Evolutionary conservation across 2,797 vertebrate species (phyloP).

Genomic region (Phoebastria nigripes): DNA sequence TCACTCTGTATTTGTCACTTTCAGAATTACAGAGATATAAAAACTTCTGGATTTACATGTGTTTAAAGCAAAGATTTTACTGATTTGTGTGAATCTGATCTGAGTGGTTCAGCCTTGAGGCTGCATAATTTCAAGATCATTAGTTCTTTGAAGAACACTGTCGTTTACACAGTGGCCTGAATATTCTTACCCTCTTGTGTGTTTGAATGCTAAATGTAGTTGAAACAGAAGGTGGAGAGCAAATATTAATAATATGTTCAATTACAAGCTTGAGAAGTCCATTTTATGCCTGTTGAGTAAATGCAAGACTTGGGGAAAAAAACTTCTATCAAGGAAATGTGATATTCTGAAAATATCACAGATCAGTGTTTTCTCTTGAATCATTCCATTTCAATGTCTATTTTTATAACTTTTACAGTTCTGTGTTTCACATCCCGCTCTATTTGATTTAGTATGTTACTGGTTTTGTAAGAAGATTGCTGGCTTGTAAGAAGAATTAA

Average conservation of each 20-base stretch:
- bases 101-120: not conserved
- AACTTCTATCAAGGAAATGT: not conserved
- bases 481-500: not conserved
- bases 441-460: not conserved
- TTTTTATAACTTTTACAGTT: not conserved
- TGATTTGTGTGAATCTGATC: not conserved
- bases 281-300: not conserved
- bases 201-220: not conserved
- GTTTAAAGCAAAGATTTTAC: not conserved
- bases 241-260: not conserved
- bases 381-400: not conserved
- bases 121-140: not conserved
- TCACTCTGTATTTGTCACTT: not conserved
- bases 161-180: not conserved
- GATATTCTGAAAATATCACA: not conserved
- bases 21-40: not conserved
- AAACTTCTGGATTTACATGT: not conserved
- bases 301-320: not conserved
- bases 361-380: not conserved
- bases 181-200: not conserved
- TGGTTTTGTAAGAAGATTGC: not conserved
- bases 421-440: not conserved
- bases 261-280: not conserved
- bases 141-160: not conserved
- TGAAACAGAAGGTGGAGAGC: not conserved